Base-by-base conservation (phyloP, 2,113 vertebrate species). In the Morone chrysops region DNA sequence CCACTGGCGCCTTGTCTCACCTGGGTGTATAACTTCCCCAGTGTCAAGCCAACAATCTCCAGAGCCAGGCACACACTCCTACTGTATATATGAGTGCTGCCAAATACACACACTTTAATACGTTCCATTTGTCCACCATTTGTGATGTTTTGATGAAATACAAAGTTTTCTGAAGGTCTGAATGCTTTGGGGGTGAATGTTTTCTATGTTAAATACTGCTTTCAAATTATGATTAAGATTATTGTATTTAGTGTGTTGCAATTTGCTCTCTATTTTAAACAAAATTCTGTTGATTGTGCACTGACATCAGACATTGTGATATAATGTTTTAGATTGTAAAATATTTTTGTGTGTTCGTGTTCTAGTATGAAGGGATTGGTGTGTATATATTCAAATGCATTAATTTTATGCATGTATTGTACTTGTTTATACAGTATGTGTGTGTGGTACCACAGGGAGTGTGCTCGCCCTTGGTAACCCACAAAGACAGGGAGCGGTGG, bases 1-100 rank as follows among this genome's bases (percentile, higher is more conserved):
- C 16, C 8, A 71, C 89, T 95, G 94, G 94, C 93, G 92, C 95
- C 95, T 93, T 78, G 75, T 71, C 73, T 93, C 92, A 94, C 92
- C 91, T 92, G 91, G 80, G 72, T 89, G 80, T 76, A 89, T 86
- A 90, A 87, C 84, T 70, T 85, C 85, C 80, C 79, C 79, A 78
- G 51, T 3, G 47, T 87, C 88, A 85, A 38, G 70, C 80, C 75
- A 79, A 62, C 25, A 61, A 41, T 75, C 3, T 45, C 76, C 65
- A 65, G 8, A 43, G 41, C 36, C 82, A 80, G 40, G 7, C 59
- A 69, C 45, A 70, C 74, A 81, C 77, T 62, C n/a, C 25, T 63
- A 85, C 81, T 90, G 80, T 89, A 86, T 8, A 73, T 57, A 45
- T 65, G 40, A 78, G 75, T 8, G 53, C 59, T 71, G 71, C 61